phyloP scores from a whole-genome alignment of 2,888 invertebrate genomes.

The Cheilosia vulpina region DNA sequence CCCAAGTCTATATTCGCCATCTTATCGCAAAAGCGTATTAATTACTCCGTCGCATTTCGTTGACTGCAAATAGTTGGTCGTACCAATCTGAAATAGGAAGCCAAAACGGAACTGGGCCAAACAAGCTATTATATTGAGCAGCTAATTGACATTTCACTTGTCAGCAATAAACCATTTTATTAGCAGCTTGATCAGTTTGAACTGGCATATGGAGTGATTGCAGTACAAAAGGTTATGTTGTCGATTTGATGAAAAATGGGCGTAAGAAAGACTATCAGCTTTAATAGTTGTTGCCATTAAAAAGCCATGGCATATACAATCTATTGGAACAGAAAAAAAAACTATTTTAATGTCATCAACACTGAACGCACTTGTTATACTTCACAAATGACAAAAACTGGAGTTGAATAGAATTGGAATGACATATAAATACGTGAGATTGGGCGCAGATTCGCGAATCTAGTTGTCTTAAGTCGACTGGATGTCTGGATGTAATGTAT shows the following conservation, averaged over 20 bases:
- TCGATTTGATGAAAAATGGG: neutral
- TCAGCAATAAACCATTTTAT: neutral
- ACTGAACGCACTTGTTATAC: too few species aligned
- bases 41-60: too few species aligned
- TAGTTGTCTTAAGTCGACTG: too few species aligned
- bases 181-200: neutral
- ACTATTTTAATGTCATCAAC: too few species aligned
- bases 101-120: neutral
- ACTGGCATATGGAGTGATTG: neutral
- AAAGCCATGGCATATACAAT: too few species aligned
- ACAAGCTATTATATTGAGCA: slow-evolving; percentile 1
- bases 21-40: too few species aligned
- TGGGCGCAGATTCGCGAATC: too few species aligned
- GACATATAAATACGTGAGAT: too few species aligned
- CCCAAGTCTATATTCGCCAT: neutral
- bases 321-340: too few species aligned
- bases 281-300: neutral
- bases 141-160: slow-evolving; percentile 4
- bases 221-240: slow-evolving; percentile 3
- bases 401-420: too few species aligned
- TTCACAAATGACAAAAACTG: too few species aligned
- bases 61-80: neutral
- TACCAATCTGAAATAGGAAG: neutral
- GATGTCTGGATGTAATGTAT: too few species aligned
- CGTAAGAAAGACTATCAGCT: neutral